Evolutionary conservation across 2,888 invertebrate species (phyloP).

Genomic region (Priocnemis perturbator): DNA sequence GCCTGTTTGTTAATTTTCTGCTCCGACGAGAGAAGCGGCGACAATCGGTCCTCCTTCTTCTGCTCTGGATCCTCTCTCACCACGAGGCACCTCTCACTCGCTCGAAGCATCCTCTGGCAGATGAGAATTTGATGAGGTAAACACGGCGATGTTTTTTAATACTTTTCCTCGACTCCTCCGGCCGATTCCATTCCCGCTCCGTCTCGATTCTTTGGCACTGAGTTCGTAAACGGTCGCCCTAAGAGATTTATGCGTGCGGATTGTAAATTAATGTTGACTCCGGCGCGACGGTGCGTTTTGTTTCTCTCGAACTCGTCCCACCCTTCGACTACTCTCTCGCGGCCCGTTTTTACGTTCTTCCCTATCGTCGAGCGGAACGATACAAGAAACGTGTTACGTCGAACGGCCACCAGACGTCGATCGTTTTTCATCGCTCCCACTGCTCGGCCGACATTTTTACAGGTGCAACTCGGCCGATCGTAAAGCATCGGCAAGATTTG

Average conservation of each 20-base stretch:
- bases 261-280: slow-evolving; percentile 61
- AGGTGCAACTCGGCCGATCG: not conserved
- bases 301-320: slow-evolving; percentile 5
- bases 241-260: slow-evolving; percentile 56
- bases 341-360: not conserved
- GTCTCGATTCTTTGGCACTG: slow-evolving; percentile 30
- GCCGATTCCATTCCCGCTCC: slow-evolving; percentile 22
- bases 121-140: slow-evolving; percentile 66
- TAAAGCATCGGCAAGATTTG: not conserved
- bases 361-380: no score
- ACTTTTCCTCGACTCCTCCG: slow-evolving; percentile 27
- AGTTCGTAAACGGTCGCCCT: slow-evolving; percentile 34
- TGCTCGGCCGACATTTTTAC: no score
- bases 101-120: slow-evolving; percentile 44
- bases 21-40: slow-evolving; percentile 33
- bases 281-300: slow-evolving; percentile 26
- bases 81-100: slow-evolving; percentile 7
- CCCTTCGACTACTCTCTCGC: slow-evolving; percentile 13
- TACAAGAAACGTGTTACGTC: slow-evolving; percentile 1
- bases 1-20: slow-evolving; percentile 53
- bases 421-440: not conserved
- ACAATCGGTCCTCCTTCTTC: slow-evolving; percentile 15
- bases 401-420: not conserved
- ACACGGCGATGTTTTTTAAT: slow-evolving; percentile 55
- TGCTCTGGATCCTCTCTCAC: slow-evolving; percentile 18